A percentile compares a stretch with the other conserved stretches of the same genome.
These are phyloP conservation scores for Erebia ligea DNA, from an alignment of 2,888 invertebrate genomes.

Conservation along the genomic window DNA sequence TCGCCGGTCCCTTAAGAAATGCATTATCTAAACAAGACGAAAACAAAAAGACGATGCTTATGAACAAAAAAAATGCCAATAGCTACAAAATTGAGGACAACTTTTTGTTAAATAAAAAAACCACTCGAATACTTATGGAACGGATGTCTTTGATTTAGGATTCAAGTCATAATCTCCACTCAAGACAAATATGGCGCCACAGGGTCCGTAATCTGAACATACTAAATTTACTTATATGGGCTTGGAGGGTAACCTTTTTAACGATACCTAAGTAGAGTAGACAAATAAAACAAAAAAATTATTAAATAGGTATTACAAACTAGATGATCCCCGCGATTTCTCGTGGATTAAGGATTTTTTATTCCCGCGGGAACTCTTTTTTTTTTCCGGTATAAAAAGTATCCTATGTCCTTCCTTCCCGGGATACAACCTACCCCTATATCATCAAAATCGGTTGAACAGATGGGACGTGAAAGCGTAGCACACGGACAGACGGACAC, in stretches of 20 bases:
- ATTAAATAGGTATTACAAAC: too few species aligned
- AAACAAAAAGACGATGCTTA: background rate
- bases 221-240: background rate
- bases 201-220: background rate
- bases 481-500: too few species aligned
- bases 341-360: too few species aligned
- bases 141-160: slow-evolving; percentile 13
- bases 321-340: too few species aligned
- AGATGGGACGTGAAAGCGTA: too few species aligned
- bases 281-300: background rate
- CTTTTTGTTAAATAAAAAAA: slow-evolving; percentile 8
- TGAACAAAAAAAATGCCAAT: slow-evolving; percentile 2
- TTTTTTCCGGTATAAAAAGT: too few species aligned
- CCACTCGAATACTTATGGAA: slow-evolving; percentile 12
- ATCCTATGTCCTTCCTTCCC: too few species aligned
- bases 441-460: too few species aligned
- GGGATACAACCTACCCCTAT: too few species aligned
- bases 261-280: background rate
- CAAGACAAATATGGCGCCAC: slow-evolving; percentile 9
- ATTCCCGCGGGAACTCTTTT: too few species aligned
- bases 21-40: background rate
- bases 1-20: slow-evolving; percentile 1
- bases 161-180: slow-evolving; percentile 8
- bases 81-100: background rate
- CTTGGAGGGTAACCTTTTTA: background rate